Evolutionary conservation across 2,113 vertebrate genomes (phyloP).

Genomic region (Trinectes maculatus): DNA sequence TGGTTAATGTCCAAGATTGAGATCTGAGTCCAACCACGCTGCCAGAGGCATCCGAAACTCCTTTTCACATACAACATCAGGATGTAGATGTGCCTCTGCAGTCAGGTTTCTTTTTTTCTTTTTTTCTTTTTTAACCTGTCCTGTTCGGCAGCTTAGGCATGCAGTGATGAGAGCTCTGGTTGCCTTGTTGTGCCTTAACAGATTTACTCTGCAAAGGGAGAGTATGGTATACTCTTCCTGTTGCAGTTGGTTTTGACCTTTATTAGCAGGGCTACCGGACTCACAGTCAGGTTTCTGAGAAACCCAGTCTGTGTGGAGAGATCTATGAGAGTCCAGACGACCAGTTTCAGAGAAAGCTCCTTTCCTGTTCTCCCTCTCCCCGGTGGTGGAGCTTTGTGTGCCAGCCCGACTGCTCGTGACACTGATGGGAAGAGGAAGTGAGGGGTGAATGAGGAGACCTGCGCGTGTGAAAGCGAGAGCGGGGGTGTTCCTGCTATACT

Average conservation of each 20-base stretch:
- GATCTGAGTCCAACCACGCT: constrained; percentile 30
- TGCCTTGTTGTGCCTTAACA: too few species aligned
- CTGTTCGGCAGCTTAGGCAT: too few species aligned
- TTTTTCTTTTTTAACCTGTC: too few species aligned
- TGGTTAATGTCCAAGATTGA: constrained; percentile 38
- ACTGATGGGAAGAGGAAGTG: constrained; percentile 39
- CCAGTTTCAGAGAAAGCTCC: constrained; percentile 40
- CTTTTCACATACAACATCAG: constrained; percentile 1
- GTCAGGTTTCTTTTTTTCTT: neutral
- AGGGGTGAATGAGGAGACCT: constrained; percentile 28
- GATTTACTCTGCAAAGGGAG: too few species aligned
- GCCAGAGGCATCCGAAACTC: constrained; percentile 11
- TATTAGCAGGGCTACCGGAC: too few species aligned
- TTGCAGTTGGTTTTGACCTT: too few species aligned
- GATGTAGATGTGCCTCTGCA: constrained; percentile 3
- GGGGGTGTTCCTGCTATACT: constrained; percentile 22
- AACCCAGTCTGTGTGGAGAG: constrained; percentile 23
- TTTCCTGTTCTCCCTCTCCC: constrained; percentile 38
- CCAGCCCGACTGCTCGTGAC: constrained; percentile 15
- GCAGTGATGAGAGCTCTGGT: too few species aligned
- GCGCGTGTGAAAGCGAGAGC: constrained; percentile 2
- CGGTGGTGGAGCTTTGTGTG: constrained; percentile 31
- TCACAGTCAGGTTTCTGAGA: neutral
- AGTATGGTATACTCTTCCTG: too few species aligned
- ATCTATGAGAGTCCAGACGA: constrained; percentile 37